Evolutionary conservation across 1,140 invertebrate species (phyloP), one percentile per base, ranked within the genome.

Genomic region (Xylocopa sonorina): DNA sequence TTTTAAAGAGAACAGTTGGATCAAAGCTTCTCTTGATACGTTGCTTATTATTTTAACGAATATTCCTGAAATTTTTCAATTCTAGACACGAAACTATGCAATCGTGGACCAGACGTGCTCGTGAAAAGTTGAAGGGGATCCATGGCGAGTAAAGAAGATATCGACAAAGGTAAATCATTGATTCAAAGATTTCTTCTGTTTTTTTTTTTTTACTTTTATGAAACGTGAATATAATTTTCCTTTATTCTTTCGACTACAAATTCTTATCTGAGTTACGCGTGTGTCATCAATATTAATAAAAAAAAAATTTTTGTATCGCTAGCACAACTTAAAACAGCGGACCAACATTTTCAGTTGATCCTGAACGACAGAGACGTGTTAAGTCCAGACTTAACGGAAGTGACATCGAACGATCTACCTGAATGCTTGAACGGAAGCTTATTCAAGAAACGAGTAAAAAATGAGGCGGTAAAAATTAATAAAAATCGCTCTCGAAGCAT

Each of bases 371-470:
- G 82, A 7, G 72, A 24, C n/a, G 2, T 48, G 16, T 82, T 88
- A 2, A 82, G 87, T 18, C 0, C 46, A 4, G 57, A 85, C 5
- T n/a, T 34, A 0, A 16, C 5, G 0, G 43, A 78, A 18, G 12
- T 86, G 4, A 77, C 73, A 0, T 10, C 29, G 0, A 27, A 86
- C 9, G 85, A 91, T 80, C 51, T 91, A 1, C 90, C 90, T 6
- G 71, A 84, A 6, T 91, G 90, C 90, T 91, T 83, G 46, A 72
- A 91, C 48, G 72, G 82, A 16, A 43, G 69, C 21, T 67, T 90
- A 16, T 90, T 87, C 18, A 88, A 86, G 81, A 41, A 27, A 89
- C 90, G 58, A 84, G 88, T 87, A 57, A 0, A 10, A 14, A 57
- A 12, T n/a, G 32, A 48, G 10, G 6, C 24, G 43, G 27, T 1